A percentile compares a stretch with the other conserved stretches of the same genome.
Conservation (phyloP, 2,888 invertebrate genomes). For the Campoplex capitator region DNA sequence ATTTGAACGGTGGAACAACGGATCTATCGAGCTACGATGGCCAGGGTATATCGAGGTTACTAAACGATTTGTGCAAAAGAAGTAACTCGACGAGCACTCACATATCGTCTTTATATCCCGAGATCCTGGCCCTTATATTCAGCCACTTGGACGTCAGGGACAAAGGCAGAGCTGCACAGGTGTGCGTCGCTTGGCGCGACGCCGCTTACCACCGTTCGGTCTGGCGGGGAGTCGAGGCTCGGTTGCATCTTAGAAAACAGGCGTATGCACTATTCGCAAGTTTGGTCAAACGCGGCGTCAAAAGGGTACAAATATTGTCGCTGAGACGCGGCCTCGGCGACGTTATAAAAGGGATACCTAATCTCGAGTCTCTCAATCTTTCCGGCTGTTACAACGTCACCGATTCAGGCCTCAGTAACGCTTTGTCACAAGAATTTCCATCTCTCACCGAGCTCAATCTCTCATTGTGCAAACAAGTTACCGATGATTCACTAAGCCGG, state of each 20-base stretch:
- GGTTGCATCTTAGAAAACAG: constrained; percentile 93
- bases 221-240: constrained; percentile 97
- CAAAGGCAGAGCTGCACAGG: constrained; percentile 95
- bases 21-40: constrained; percentile 70
- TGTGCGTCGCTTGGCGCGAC: constrained; percentile 95
- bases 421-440: constrained; percentile 91
- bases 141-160: constrained; percentile 94
- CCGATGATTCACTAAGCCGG: constrained; percentile 94
- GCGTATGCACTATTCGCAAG: constrained; percentile 94
- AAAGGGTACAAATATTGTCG: constrained; percentile 95
- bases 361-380: constrained; percentile 94
- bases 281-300: constrained; percentile 94
- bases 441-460: constrained; percentile 93
- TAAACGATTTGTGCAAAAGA: constrained; percentile 67
- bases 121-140: constrained; percentile 96
- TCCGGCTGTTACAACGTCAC: constrained; percentile 98
- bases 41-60: constrained; percentile 72
- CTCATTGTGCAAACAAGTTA: constrained; percentile 97
- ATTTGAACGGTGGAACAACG: constrained; percentile 67
- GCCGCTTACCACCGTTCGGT: constrained; percentile 96
- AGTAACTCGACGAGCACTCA: constrained; percentile 84
- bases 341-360: constrained; percentile 93
- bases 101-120: constrained; percentile 95
- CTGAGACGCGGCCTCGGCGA: constrained; percentile 93
- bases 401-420: constrained; percentile 93